A percentile compares a stretch with the other conserved stretches of the same genome.
phyloP scores from a whole-genome alignment of 2,113 vertebrate genomes.

The Lophius piscatorius region DNA sequence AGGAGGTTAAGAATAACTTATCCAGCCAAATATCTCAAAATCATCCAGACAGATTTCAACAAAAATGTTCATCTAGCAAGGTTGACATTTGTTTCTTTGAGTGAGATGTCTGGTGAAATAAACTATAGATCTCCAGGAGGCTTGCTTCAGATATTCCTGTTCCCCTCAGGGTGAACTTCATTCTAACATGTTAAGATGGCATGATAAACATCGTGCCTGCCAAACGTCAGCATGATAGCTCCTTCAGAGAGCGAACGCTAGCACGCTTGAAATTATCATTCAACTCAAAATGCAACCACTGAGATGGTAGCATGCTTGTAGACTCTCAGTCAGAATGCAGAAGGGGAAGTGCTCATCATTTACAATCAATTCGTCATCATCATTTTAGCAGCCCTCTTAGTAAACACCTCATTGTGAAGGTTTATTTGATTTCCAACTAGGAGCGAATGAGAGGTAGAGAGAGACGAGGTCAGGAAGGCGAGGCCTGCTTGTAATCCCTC shows the following conservation, averaged over 20 bases:
- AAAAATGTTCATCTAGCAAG: background rate
- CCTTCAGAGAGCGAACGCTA: background rate
- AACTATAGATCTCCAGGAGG: too few relatives aligned
- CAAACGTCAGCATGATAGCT: too few relatives aligned
- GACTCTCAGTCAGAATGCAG: background rate
- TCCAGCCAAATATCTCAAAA: constrained; percentile 5
- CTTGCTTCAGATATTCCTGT: constrained; percentile 12
- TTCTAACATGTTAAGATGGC: too few relatives aligned
- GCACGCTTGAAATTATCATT: too few relatives aligned
- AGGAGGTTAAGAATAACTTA: background rate
- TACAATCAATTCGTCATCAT: constrained; percentile 27
- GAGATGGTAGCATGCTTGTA: background rate
- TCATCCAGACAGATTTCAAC: background rate
- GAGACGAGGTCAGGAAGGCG: constrained; percentile 21
- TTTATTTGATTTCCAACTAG: constrained; percentile 40
- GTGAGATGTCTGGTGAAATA: background rate
- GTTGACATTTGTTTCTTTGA: background rate
- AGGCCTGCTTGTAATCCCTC: constrained; percentile 3
- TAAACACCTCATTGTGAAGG: constrained; percentile 38
- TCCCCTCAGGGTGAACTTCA: background rate
- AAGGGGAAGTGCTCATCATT: constrained; percentile 26
- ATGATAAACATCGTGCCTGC: too few relatives aligned
- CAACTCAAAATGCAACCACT: too few relatives aligned
- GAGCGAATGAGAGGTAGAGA: constrained; percentile 5
- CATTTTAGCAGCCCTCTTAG: constrained; percentile 23